Base-by-base conservation (phyloP, 2,113 vertebrate species). In the Myocastor coypus region DNA sequence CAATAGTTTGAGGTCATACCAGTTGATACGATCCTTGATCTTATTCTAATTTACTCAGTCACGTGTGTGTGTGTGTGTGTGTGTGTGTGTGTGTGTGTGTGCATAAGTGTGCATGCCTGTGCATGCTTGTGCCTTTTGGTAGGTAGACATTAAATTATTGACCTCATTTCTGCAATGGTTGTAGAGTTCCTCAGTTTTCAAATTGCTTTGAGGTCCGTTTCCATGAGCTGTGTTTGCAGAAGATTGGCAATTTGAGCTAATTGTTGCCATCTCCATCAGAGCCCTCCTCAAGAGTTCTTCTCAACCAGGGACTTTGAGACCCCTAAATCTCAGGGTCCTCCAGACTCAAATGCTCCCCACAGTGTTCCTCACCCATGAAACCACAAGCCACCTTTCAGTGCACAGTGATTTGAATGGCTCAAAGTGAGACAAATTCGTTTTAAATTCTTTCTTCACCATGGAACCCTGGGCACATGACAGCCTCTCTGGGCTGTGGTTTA, bases 121-220 rank as follows among this genome's bases (percentile, higher is more conserved):
- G n/a, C 4, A 5, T 32, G 34, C n/a, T 13, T 30, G n/a, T 17
- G 8, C 14, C 14, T 90, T 87, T 87, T 30, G 57, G 40, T 57
- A 69, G 42, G 63, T 22, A 63, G 57, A 68, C 37, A 91, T 42
- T 87, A 80, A 92, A 55, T 75, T 87, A 81, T 9, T 81, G 61
- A 73, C 78, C 94, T 19, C 10, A 42, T 66, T 88, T 91, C 83
- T 88, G 13, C 37, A 86, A 57, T 86, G 32, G 12, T 26, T 40
- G 12, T 40, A 66, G 78, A 88, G 71, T 22, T 96, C 77, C 90
- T 90, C 8, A 57, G n/a, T 28, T 84, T 93, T 64, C 69, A 34
- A 40, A 84, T 83, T 89, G 5, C 77, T 82, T 91, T 89, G 7
- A 83, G 68, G 50, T 64, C 66, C 4, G 11, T 71, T 94, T 92